phyloP scores from a whole-genome alignment of 2,888 invertebrate species.

The Athetis lepigone region DNA sequence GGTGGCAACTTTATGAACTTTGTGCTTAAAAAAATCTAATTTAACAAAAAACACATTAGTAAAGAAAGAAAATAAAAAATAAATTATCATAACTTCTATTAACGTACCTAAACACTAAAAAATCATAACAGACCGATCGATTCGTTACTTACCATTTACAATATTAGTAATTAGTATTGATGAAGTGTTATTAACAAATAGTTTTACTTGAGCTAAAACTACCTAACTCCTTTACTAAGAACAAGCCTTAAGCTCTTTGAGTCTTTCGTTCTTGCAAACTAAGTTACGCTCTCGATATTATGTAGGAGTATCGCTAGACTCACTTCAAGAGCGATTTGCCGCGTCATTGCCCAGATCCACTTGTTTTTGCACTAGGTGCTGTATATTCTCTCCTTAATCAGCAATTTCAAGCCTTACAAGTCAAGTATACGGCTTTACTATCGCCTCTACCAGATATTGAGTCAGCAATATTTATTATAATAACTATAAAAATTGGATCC shows the following conservation, averaged over 20 bases:
- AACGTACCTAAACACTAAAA: too few relatives aligned
- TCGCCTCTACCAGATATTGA: conserved; percentile 3
- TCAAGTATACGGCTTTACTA: conserved; percentile 38
- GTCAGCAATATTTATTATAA: conserved; percentile 32
- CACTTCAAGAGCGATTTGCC: conserved; percentile 40
- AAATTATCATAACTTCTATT: too few relatives aligned
- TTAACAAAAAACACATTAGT: too few relatives aligned
- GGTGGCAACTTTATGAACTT: too few relatives aligned
- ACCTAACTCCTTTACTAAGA: background rate
- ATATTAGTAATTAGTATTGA: background rate
- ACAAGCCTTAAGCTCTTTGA: background rate
- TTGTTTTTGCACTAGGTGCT: conserved; percentile 30
- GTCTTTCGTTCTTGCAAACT: conserved; percentile 1
- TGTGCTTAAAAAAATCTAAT: too few relatives aligned
- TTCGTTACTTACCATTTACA: too few relatives aligned
- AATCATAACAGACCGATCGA: too few relatives aligned
- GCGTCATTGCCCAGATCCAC: conserved; percentile 28
- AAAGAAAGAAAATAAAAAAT: too few relatives aligned
- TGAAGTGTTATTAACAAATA: too few relatives aligned
- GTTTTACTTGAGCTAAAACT: background rate
- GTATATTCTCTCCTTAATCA: conserved; percentile 27
- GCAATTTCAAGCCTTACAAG: conserved; percentile 24
- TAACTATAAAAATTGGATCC: conserved; percentile 8
- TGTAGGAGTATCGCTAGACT: conserved; percentile 9
- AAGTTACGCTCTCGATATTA: conserved; percentile 2